These are phyloP conservation scores for Hydractinia echinata DNA, from an alignment of 30 jellyfish, hydroid and myxozoan species.

Conservation along the genomic window DNA sequence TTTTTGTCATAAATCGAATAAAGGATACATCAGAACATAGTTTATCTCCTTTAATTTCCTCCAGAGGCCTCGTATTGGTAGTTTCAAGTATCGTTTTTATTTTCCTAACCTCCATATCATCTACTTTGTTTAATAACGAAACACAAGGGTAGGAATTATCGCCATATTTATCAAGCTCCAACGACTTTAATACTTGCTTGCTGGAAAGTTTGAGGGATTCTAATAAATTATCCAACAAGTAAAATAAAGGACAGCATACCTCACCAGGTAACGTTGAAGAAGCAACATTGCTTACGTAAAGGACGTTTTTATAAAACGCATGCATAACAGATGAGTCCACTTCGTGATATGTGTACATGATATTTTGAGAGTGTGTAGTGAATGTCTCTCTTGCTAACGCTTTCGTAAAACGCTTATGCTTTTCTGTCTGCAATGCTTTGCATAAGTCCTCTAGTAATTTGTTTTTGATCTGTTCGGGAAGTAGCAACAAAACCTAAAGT, in stretches of 20 bases:
- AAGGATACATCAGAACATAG: not conserved
- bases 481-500: not conserved
- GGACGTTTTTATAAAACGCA: not conserved
- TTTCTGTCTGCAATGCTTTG: not conserved
- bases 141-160: not conserved
- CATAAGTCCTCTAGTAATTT: not conserved
- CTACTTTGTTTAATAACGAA: not conserved
- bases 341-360: not conserved
- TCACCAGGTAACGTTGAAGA: not conserved
- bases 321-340: not conserved
- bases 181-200: not conserved
- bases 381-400: not conserved
- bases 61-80: not conserved
- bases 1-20: not conserved
- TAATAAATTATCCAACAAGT: not conserved
- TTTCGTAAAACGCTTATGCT: not conserved
- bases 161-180: conserved; percentile 5
- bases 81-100: not conserved
- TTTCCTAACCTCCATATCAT: not conserved
- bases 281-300: not conserved
- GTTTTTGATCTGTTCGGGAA: not conserved
- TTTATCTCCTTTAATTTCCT: not conserved
- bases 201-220: not conserved
- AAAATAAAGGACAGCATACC: not conserved
- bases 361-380: conserved; percentile 9